Percentiles rank a stretch among this genome's conserved stretches.
Evolutionary conservation across 2,797 vertebrate genomes (phyloP).

Genomic region (Taeniopygia guttata): DNA sequence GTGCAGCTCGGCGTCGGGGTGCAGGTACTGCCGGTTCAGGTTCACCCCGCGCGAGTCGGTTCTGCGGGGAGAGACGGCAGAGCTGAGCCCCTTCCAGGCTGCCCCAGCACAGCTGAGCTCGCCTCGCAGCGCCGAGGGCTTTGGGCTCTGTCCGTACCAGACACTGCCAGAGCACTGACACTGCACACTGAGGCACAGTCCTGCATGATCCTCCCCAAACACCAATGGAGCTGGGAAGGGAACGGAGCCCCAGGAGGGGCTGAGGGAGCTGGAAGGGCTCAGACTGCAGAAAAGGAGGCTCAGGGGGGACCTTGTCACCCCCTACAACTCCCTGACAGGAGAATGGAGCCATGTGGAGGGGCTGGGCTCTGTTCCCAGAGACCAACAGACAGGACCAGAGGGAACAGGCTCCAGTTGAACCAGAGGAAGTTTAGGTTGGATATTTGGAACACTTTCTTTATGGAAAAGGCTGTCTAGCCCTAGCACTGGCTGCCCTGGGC

Average conservation of each 20-base stretch:
- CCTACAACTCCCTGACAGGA: background rate
- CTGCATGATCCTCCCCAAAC: fast-evolving
- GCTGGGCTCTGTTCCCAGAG: background rate
- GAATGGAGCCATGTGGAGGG: fast-evolving
- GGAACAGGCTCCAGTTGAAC: background rate
- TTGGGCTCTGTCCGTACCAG: fast-evolving
- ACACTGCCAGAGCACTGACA: background rate
- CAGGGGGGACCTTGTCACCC: background rate
- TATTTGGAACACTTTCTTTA: background rate
- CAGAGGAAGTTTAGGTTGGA: background rate
- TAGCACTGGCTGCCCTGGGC: background rate
- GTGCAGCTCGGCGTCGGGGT: constrained; percentile 88
- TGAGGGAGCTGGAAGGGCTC: background rate
- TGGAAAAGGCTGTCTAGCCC: background rate
- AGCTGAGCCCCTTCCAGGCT: fast-evolving
- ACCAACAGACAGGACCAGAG: background rate
- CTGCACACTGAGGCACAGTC: background rate
- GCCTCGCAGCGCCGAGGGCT: fast-evolving
- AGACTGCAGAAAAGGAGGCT: background rate
- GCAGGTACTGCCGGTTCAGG: constrained; percentile 93
- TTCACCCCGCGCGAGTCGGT: constrained; percentile 95
- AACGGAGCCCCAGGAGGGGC: background rate
- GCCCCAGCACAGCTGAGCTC: too few relatives aligned
- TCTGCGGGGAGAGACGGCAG: constrained; percentile 57
- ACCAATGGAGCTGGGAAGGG: background rate